Conservation (phyloP, 2,113 vertebrate species). For the Hippocampus barbouri region DNA sequence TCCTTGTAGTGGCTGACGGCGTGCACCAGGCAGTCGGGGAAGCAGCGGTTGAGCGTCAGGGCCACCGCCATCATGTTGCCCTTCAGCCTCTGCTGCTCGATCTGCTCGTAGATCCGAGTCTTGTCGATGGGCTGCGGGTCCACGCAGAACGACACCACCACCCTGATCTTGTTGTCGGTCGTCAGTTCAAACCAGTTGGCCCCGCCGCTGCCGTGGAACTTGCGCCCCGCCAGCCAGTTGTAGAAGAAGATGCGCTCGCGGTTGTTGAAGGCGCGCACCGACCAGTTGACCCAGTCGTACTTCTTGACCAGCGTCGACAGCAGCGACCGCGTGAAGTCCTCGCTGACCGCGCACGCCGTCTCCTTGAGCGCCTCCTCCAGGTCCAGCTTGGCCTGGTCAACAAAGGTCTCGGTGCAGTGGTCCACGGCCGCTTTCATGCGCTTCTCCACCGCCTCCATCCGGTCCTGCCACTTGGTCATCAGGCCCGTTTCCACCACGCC, state of each 20-base stretch:
- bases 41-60: conserved; percentile 49
- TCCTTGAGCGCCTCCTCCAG: conserved; percentile 59
- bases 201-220: conserved; percentile 68
- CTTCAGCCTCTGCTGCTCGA: conserved; percentile 67
- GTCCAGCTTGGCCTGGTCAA: conserved; percentile 71
- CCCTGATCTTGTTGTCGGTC: conserved; percentile 68
- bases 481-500: conserved; percentile 61
- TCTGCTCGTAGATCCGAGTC: conserved; percentile 62
- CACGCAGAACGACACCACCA: conserved; percentile 71
- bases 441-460: conserved; percentile 73
- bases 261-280: conserved; percentile 66
- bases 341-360: conserved; percentile 35
- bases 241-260: conserved; percentile 69
- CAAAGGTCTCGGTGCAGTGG: conserved; percentile 72
- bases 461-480: conserved; percentile 71
- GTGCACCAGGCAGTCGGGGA: conserved; percentile 71
- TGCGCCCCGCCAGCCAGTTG: conserved; percentile 76
- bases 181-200: conserved; percentile 71
- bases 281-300: conserved; percentile 78
- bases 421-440: conserved; percentile 76
- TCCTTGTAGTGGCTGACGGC: conserved; percentile 73
- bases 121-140: conserved; percentile 70
- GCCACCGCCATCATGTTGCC: conserved; percentile 71
- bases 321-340: conserved; percentile 57
- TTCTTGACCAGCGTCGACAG: conserved; percentile 66